These are phyloP conservation scores for Hoplodrina blanda DNA, from an alignment of 2,888 invertebrate genomes.

Conservation along the genomic window DNA sequence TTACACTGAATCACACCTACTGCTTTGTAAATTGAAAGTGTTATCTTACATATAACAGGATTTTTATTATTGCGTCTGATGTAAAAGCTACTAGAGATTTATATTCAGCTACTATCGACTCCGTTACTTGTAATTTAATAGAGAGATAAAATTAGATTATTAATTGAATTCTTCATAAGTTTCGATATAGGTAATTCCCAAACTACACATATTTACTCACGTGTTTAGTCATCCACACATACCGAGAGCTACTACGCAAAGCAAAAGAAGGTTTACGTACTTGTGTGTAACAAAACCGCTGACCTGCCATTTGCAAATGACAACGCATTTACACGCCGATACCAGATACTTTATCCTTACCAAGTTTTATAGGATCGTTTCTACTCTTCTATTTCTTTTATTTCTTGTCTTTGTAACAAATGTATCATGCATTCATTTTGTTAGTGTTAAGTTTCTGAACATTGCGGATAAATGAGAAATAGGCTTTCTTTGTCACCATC, in stretches of 20 bases:
- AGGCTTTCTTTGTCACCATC: not conserved
- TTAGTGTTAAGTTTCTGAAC: not conserved
- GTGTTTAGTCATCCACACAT: not conserved
- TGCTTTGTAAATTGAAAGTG: not conserved
- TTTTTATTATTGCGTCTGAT: no score
- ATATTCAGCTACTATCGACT: no score
- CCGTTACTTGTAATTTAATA: no score
- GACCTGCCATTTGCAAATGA: slow-evolving; percentile 60
- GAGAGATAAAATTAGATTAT: no score
- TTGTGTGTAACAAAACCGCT: slow-evolving; percentile 48
- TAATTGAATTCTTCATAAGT: no score
- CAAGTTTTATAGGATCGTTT: slow-evolving; percentile 36
- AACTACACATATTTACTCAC: not conserved
- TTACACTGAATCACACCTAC: not conserved
- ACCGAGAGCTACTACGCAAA: slow-evolving; percentile 31
- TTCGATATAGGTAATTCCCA: no score
- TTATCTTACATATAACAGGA: no score
- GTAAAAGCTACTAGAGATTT: no score
- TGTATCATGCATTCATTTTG: slow-evolving; percentile 15
- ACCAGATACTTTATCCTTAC: slow-evolving; percentile 44
- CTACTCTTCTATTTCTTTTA: slow-evolving; percentile 18
- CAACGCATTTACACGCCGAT: slow-evolving; percentile 48
- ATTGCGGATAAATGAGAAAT: slow-evolving; percentile 4
- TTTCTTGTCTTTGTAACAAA: slow-evolving; percentile 22
- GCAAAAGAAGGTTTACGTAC: slow-evolving; percentile 28